Evolutionary conservation across 2,888 invertebrate species (phyloP).

Genomic region (Anodontia alba): DNA sequence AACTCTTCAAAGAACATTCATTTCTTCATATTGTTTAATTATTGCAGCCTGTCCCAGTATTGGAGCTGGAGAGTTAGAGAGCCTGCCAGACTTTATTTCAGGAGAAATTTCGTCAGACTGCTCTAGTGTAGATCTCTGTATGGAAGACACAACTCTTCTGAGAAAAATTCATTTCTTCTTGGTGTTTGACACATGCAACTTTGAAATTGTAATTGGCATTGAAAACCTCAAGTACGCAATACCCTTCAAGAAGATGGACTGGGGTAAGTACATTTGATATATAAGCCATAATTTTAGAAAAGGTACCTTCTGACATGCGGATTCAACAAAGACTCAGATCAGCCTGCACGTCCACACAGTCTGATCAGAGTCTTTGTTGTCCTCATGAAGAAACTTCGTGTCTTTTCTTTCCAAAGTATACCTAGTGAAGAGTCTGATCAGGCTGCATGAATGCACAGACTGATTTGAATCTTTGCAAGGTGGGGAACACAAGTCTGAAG

Average conservation of each 20-base stretch:
- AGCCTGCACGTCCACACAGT: too few species aligned
- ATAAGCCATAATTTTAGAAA: too few species aligned
- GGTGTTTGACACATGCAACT: constrained; percentile 43
- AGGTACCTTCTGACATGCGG: too few species aligned
- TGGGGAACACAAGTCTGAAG: too few species aligned
- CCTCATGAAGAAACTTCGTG: too few species aligned
- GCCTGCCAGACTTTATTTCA: constrained; percentile 8
- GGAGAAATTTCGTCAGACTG: constrained; percentile 43
- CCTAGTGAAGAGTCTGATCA: too few species aligned
- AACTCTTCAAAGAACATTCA: constrained; percentile 30
- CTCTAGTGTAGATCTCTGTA: constrained; percentile 44
- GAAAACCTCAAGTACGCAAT: constrained; percentile 32
- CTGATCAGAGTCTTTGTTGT: too few species aligned
- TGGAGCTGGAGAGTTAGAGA: neutral
- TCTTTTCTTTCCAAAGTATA: too few species aligned
- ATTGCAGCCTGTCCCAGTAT: neutral
- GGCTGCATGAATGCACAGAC: too few species aligned
- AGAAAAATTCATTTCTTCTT: constrained; percentile 38
- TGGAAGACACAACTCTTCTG: constrained; percentile 28
- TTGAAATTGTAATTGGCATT: constrained; percentile 40
- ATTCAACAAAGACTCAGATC: too few species aligned
- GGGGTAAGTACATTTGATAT: constrained; percentile 24
- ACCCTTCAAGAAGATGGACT: constrained; percentile 18
- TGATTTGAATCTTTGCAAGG: too few species aligned
- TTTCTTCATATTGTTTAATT: constrained; percentile 35